A percentile compares a stretch with the other conserved stretches of the same genome.
Conservation (phyloP, 2,113 vertebrate genomes). For the Bubo scandiacus region DNA sequence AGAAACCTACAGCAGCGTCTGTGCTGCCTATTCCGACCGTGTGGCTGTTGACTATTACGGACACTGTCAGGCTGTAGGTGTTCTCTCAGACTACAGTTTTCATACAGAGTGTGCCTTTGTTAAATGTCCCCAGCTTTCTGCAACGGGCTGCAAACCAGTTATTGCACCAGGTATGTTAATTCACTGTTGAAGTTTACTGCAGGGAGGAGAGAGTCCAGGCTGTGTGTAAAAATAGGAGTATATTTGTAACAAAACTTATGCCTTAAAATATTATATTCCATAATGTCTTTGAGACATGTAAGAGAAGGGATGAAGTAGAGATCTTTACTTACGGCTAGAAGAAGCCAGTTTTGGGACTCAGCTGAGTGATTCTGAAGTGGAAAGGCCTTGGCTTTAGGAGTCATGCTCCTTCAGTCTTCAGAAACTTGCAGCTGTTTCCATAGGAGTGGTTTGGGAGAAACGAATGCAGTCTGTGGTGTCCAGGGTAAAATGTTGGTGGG, state of each 20-base stretch:
- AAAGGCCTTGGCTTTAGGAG: neutral
- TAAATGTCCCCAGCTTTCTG: constrained; percentile 78
- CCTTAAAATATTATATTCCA: neutral
- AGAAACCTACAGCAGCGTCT: constrained; percentile 87
- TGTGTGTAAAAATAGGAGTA: fast-evolving
- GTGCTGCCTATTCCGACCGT: constrained; percentile 87
- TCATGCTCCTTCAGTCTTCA: neutral
- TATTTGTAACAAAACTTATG: neutral
- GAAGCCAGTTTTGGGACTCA: neutral
- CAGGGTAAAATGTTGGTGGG: neutral
- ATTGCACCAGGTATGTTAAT: constrained; percentile 83
- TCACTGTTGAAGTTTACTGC: neutral
- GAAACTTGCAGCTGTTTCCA: neutral
- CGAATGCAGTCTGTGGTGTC: neutral
- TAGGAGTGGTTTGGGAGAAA: neutral
- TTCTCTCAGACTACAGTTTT: constrained; percentile 70
- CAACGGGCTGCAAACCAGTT: constrained; percentile 81
- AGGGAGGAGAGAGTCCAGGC: neutral
- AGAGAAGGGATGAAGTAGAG: neutral
- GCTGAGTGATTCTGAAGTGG: neutral
- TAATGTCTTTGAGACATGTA: neutral
- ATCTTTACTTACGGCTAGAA: neutral
- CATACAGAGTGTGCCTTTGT: constrained; percentile 84
- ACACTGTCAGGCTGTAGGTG: constrained; percentile 86
- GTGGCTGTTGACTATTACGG: constrained; percentile 89